Base-by-base conservation (phyloP, 2,113 vertebrate species). In the Burhinus bistriatus region DNA sequence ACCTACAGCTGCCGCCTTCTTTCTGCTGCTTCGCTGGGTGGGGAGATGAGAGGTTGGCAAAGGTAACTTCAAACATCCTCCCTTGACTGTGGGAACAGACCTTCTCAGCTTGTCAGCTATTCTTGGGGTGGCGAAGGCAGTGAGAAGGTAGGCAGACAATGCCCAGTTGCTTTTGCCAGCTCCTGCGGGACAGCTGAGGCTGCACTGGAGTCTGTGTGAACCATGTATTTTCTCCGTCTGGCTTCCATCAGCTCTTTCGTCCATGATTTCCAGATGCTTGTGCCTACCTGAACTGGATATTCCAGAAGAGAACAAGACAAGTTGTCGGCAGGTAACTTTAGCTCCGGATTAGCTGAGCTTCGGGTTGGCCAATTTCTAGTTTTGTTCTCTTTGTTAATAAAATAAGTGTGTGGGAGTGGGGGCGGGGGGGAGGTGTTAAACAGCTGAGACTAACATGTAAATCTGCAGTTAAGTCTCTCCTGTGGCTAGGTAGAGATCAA, bases 11-110 rank as follows among this genome's bases (percentile, higher is more conserved):
- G 52, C 66, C 0, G 0, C 52, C 77, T 52, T 16, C 42, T 25
- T 29, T 21, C 25, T 36, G 47, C 45, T 1, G 66, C 85, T 45
- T n/a, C 0, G 0, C 44, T 38, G 59, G 9, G 25, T 4, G 16
- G 10, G 29, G n/a, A 72, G 69, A 29, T 3, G 40, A 25, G 13
- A 29, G 62, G 47, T 2, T 83, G 75, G 83, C n/a, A 58, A 71
- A 94, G 83, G 36, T 49, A 16, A 79, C 57, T 19, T 59, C 34
- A 64, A 25, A 57, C 47, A 21, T 7, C 27, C 32, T 49, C 45
- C 52, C 57, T 40, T 30, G 45, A 30, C 82, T 45, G 51, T 66
- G 86, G 77, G 70, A 88, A 88, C 0, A 0, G 59, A 70, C 45
- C 58, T 70, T 52, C 49, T 36, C 82, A 68, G 65, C 51, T 38